Percentiles rank a stretch among this genome's conserved stretches.
These are phyloP conservation scores for Gibbula magus DNA, from an alignment of 2,888 invertebrate species.

Conservation along the genomic window DNA sequence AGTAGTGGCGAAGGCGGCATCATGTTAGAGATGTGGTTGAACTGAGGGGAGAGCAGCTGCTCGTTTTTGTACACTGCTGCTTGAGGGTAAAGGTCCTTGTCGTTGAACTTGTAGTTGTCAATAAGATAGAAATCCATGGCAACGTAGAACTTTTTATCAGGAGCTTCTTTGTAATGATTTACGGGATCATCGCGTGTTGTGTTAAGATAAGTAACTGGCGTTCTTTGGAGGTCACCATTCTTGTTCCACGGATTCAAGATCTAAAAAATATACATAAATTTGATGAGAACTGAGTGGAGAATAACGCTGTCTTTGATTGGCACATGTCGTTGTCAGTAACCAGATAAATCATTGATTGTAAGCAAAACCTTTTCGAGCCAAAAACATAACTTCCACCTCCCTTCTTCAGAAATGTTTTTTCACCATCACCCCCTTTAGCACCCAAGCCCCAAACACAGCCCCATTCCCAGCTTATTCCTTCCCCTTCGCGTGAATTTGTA, in stretches of 20 bases:
- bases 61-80: slow-evolving; percentile 78
- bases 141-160: slow-evolving; percentile 88
- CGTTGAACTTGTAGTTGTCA: slow-evolving; percentile 88
- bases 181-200: slow-evolving; percentile 72
- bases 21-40: slow-evolving; percentile 89
- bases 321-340: too few relatives aligned
- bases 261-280: too few relatives aligned
- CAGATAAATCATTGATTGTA: too few relatives aligned
- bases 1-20: slow-evolving; percentile 85
- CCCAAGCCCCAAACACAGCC: too few relatives aligned
- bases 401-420: too few relatives aligned
- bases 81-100: slow-evolving; percentile 77
- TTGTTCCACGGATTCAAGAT: slow-evolving; percentile 86
- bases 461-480: too few relatives aligned
- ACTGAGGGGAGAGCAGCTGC: slow-evolving; percentile 85
- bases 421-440: too few relatives aligned
- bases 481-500: too few relatives aligned
- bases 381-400: too few relatives aligned
- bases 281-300: too few relatives aligned
- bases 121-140: slow-evolving; percentile 91
- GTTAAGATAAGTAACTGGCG: slow-evolving; percentile 63
- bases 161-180: slow-evolving; percentile 39
- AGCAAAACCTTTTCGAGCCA: too few relatives aligned
- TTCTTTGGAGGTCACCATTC: slow-evolving; percentile 77
- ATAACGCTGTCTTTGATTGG: too few relatives aligned